Evolutionary conservation across 2,888 invertebrate species (phyloP).

Genomic region (Coleophora deauratella): DNA sequence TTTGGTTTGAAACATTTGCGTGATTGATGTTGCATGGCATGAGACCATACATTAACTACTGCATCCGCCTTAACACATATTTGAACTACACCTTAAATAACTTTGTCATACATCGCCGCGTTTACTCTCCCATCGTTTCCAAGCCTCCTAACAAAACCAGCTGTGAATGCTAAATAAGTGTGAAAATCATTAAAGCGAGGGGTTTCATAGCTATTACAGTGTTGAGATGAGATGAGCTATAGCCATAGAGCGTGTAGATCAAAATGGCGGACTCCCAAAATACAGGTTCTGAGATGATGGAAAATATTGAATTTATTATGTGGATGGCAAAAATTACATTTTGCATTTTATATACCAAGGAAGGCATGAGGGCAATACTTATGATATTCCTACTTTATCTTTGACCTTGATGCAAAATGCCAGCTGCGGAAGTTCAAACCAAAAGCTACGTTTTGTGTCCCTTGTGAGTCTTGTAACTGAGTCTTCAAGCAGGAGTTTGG

Average conservation of each 20-base stretch:
- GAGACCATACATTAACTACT: background rate
- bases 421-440: no score
- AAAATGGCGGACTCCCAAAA: conserved; percentile 64
- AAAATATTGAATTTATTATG: conserved; percentile 34
- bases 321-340: background rate
- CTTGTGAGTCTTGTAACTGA: no score
- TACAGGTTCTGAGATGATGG: conserved; percentile 55
- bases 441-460: no score
- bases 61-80: background rate
- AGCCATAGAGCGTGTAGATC: conserved; percentile 54
- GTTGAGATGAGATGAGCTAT: conserved; percentile 32
- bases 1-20: conserved; percentile 54
- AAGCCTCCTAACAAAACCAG: conserved; percentile 2
- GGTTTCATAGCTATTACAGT: conserved; percentile 34
- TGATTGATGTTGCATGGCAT: conserved; percentile 59
- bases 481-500: no score
- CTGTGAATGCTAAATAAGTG: conserved; percentile 18
- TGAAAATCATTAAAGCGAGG: conserved; percentile 4
- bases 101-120: conserved; percentile 27
- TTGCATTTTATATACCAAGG: background rate
- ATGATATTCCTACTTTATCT: no score
- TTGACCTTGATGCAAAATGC: no score
- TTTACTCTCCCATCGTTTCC: conserved; percentile 4
- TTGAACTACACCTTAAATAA: conserved; percentile 1
- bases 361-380: no score